Conservation (phyloP, 30 jellyfish, hydroid and myxozoan genomes). For the Calvadosia cruxmelitensis region DNA sequence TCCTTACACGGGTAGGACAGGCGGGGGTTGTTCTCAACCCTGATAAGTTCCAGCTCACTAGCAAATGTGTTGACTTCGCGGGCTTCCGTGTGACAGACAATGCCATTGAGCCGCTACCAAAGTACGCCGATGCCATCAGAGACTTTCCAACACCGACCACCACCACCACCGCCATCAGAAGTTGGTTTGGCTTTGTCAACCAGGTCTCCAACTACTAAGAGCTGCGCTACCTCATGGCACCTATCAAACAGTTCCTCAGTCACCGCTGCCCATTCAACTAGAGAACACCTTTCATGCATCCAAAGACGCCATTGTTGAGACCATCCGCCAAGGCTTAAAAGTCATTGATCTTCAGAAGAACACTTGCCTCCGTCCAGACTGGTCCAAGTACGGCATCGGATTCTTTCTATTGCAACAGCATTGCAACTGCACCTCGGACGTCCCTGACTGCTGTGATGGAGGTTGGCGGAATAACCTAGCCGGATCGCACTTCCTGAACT, state of each 20-base stretch:
- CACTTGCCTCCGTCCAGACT: conserved; percentile 8
- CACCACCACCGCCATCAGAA: conserved; percentile 6
- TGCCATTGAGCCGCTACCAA: conserved; percentile 10
- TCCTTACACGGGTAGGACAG: background rate
- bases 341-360: background rate
- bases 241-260: background rate
- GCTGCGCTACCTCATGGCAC: conserved; percentile 2
- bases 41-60: background rate
- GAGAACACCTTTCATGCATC: conserved; percentile 5
- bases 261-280: background rate
- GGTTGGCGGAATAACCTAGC: background rate
- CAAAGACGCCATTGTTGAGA: background rate
- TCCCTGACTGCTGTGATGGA: background rate
- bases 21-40: conserved; percentile 5
- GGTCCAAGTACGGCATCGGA: conserved; percentile 15
- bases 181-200: conserved; percentile 18
- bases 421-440: background rate
- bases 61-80: background rate
- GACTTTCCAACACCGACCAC: background rate
- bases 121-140: conserved; percentile 8
- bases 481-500: background rate
- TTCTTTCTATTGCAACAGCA: conserved; percentile 1
- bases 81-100: background rate
- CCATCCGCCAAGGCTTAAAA: background rate
- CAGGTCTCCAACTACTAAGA: background rate